Percentiles rank a stretch among this genome's conserved stretches.
phyloP scores from a whole-genome alignment of 2,113 vertebrate species.

The Panthera leo region DNA sequence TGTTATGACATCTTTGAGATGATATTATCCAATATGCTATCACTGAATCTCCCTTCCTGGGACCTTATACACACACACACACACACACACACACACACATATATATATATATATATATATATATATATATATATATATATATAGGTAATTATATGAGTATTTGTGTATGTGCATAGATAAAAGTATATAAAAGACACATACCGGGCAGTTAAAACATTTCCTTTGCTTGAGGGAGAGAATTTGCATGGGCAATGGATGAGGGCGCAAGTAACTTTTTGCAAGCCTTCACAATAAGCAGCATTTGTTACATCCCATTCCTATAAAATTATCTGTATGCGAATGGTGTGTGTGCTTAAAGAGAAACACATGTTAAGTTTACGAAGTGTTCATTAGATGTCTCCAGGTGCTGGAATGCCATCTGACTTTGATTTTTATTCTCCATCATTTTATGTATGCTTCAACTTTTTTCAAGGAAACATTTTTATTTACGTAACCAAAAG shows the following conservation, averaged over 20 bases:
- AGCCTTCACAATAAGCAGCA: neutral
- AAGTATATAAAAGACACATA: neutral
- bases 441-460: neutral
- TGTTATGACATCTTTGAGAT: neutral
- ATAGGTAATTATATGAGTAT: neutral
- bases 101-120: neutral
- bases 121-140: neutral
- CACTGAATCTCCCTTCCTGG: too few species aligned
- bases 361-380: neutral
- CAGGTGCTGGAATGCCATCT: neutral
- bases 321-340: neutral
- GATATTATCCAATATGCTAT: neutral
- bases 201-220: neutral
- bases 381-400: constrained; percentile 30
- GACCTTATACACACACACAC: too few species aligned
- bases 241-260: neutral
- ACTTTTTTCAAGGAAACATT: neutral
- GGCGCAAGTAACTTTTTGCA: neutral
- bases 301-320: neutral
- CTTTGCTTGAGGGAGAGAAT: neutral
- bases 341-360: neutral
- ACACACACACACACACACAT: too few species aligned
- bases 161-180: neutral
- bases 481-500: constrained; percentile 14
- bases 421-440: constrained; percentile 18